Conservation (phyloP, 2,888 invertebrate genomes). For the Euproctis similis region DNA sequence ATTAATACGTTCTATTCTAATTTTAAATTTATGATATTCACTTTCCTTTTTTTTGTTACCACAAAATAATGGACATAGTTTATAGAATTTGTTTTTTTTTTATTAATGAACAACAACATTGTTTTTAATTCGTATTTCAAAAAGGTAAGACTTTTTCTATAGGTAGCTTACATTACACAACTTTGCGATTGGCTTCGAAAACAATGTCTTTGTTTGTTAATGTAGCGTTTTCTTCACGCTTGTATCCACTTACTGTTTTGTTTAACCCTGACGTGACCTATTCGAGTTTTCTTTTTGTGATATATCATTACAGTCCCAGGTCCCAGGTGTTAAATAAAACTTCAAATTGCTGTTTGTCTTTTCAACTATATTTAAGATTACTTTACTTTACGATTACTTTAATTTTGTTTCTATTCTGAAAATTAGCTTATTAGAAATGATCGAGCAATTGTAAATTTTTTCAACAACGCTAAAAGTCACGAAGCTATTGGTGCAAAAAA, state of each 20-base stretch:
- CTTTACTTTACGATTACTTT: no score
- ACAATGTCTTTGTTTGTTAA: conserved; percentile 48
- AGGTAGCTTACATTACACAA: no score
- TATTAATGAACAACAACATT: conserved; percentile 48
- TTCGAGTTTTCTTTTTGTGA: conserved; percentile 24
- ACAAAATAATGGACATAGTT: conserved; percentile 61
- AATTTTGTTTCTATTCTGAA: no score
- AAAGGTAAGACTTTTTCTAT: no score
- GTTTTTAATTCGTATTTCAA: conserved; percentile 24
- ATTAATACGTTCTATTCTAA: conserved; percentile 4
- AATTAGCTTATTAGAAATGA: conserved; percentile 44
- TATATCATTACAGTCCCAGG: conserved; percentile 37
- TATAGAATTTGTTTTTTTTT: conserved; percentile 40
- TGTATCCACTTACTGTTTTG: conserved; percentile 59
- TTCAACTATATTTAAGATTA: conserved; percentile 40
- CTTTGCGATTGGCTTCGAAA: conserved; percentile 19
- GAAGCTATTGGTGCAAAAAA: conserved; percentile 21
- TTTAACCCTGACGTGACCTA: conserved; percentile 65
- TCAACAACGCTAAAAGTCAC: conserved; percentile 20
- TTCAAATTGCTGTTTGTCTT: conserved; percentile 61
- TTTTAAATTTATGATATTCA: neutral
- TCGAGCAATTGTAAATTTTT: conserved; percentile 15
- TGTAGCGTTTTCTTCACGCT: conserved; percentile 55
- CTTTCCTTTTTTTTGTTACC: conserved; percentile 17
- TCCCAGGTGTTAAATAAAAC: conserved; percentile 71